These are phyloP conservation scores for Temnothorax curvispinosus DNA, from an alignment of 1,140 invertebrate species.

Conservation along the genomic window DNA sequence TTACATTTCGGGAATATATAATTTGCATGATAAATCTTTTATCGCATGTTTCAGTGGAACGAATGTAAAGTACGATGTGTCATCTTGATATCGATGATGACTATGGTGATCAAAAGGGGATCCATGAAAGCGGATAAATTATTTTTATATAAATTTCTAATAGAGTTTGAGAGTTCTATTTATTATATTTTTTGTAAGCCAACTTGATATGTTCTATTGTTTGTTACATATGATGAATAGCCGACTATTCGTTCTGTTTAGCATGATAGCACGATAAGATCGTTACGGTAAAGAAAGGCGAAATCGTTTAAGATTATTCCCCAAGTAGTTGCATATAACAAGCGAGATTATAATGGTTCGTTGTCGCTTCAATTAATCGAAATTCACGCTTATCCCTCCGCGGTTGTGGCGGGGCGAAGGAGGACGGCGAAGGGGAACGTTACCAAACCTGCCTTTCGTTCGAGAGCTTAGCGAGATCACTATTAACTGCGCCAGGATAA, in stretches of 20 bases:
- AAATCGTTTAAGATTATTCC: conserved; percentile 41
- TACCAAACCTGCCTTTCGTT: conserved; percentile 72
- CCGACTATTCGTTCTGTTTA: not conserved
- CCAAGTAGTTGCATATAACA: conserved; percentile 56
- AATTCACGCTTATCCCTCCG: conserved; percentile 72
- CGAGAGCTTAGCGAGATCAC: conserved; percentile 75
- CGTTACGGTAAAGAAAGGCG: conserved; percentile 23
- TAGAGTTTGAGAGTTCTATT: not conserved
- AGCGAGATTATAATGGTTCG: conserved; percentile 70
- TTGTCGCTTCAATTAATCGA: conserved; percentile 75
- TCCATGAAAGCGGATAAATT: not conserved
- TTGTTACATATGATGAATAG: not conserved
- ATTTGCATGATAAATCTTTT: conserved; percentile 49
- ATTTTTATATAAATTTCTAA: not conserved
- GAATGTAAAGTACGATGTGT: not conserved
- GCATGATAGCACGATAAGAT: not conserved
- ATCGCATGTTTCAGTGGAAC: not conserved
- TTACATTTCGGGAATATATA: conserved; percentile 59
- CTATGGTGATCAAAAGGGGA: not conserved
- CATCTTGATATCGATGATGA: not conserved
- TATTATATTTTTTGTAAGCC: not conserved
- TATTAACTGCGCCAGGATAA: conserved; percentile 73
- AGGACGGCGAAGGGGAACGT: not conserved
- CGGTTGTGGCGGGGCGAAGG: not conserved
- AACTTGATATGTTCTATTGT: not conserved